phyloP scores from a whole-genome alignment of 2,888 invertebrate species.

The Melolontha melolontha region DNA sequence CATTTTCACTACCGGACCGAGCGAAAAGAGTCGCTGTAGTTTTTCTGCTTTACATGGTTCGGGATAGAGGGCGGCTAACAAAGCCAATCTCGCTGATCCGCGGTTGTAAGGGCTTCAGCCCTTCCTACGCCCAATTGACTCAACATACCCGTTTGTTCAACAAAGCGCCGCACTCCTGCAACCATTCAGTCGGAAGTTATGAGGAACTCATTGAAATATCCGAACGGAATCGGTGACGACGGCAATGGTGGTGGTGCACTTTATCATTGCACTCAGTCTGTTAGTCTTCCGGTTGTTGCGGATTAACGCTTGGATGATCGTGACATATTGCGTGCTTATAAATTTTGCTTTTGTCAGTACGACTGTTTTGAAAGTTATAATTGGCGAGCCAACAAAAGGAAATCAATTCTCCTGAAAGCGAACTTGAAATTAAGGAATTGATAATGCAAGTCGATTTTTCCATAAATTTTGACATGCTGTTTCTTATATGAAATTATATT shows the following conservation, averaged over 20 bases:
- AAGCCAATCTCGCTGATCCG: slow-evolving; percentile 60
- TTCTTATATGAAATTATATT: too few species aligned
- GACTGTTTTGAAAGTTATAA: slow-evolving; percentile 21
- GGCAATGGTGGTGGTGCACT: slow-evolving; percentile 54
- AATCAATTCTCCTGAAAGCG: too few species aligned
- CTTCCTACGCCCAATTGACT: slow-evolving; percentile 61
- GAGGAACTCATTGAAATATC: slow-evolving; percentile 65
- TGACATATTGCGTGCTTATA: slow-evolving; percentile 40
- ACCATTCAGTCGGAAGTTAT: slow-evolving; percentile 63
- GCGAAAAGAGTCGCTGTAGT: slow-evolving; percentile 47
- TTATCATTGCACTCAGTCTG: slow-evolving; percentile 57
- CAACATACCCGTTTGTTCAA: slow-evolving; percentile 56
- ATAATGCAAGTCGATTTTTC: background rate
- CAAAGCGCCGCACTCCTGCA: slow-evolving; percentile 58
- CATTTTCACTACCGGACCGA: slow-evolving; percentile 9
- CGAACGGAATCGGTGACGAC: slow-evolving; percentile 56
- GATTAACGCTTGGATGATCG: slow-evolving; percentile 49
- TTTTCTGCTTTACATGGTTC: slow-evolving; percentile 56
- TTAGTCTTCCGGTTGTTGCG: slow-evolving; percentile 56
- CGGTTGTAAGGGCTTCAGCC: slow-evolving; percentile 52
- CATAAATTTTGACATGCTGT: too few species aligned
- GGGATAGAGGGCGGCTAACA: slow-evolving; percentile 58
- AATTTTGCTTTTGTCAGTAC: slow-evolving; percentile 13
- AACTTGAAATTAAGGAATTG: too few species aligned
- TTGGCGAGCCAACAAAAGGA: background rate